A percentile compares a stretch with the other conserved stretches of the same genome.
Evolutionary conservation across 64 coral and sea anemone genomes (phyloP).

Genomic region (Astreopora myriophthalma): DNA sequence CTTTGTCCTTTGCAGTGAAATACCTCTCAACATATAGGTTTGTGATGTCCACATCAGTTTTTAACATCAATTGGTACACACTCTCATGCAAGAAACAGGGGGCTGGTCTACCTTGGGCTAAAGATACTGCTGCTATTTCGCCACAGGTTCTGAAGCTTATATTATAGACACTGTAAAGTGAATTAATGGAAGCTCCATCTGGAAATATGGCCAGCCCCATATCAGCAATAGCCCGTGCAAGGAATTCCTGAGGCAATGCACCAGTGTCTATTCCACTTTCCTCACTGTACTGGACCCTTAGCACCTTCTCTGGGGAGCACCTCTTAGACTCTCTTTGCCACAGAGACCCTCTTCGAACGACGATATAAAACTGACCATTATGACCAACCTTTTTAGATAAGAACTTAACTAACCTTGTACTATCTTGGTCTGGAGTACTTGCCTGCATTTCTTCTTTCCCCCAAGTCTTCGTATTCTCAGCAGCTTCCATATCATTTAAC

Average conservation of each 20-base stretch:
- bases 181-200: slow-evolving; percentile 27
- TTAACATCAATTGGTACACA: slow-evolving; percentile 53
- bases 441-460: too few relatives aligned
- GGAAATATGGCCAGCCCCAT: slow-evolving; percentile 31
- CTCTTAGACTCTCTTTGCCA: slow-evolving; percentile 34
- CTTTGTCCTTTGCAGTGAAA: slow-evolving; percentile 2
- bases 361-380: too few relatives aligned
- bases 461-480: too few relatives aligned
- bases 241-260: slow-evolving; percentile 19
- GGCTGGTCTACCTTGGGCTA: slow-evolving; percentile 44
- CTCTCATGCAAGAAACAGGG: slow-evolving; percentile 52
- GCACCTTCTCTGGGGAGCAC: not conserved
- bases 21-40: slow-evolving; percentile 15
- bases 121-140: slow-evolving; percentile 29
- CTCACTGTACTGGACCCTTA: slow-evolving; percentile 12
- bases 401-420: too few relatives aligned
- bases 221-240: not conserved
- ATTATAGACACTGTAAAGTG: slow-evolving; percentile 19
- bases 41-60: too few relatives aligned
- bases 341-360: not conserved
- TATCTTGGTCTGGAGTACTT: too few relatives aligned
- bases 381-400: too few relatives aligned
- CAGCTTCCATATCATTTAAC: too few relatives aligned
- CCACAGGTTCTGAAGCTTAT: slow-evolving; percentile 40
- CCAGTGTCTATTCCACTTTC: slow-evolving; percentile 47